phyloP scores from a whole-genome alignment of 2,113 vertebrate species.

The Pseudonaja textilis region DNA sequence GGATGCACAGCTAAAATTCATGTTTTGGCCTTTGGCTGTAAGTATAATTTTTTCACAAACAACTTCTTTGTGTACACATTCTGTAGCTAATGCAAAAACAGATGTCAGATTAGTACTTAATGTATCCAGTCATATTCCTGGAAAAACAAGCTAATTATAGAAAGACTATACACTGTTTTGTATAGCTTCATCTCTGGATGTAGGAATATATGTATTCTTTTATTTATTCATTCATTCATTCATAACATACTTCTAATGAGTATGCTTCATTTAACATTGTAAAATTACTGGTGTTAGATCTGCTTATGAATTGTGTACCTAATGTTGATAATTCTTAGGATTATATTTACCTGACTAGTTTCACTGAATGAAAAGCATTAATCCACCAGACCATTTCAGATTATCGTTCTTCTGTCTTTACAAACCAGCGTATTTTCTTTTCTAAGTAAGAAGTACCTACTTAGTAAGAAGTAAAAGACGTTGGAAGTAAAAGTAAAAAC shows the following conservation, averaged over 20 bases:
- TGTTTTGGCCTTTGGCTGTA: constrained; percentile 86
- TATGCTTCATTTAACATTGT: neutral
- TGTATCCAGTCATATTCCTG: neutral
- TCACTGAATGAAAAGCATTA: neutral
- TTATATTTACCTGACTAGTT: neutral
- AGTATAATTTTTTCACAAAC: constrained; percentile 45
- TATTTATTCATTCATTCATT: neutral
- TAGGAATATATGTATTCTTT: no score
- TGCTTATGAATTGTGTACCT: neutral
- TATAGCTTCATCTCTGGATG: neutral
- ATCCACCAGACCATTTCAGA: neutral
- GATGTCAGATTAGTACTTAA: neutral
- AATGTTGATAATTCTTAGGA: neutral
- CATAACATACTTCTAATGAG: neutral
- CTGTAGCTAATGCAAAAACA: neutral
- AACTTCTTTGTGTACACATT: accelerated
- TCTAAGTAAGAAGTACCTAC: neutral
- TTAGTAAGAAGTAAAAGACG: neutral
- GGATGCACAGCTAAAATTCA: constrained; percentile 63
- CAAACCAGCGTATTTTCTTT: neutral
- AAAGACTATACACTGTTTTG: accelerated
- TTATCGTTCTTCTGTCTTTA: neutral
- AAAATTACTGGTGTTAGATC: neutral
- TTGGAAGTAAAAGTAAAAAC: neutral
- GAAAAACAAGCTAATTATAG: neutral